phyloP scores from a whole-genome alignment of 2,113 vertebrate species.

The Podiceps cristatus region DNA sequence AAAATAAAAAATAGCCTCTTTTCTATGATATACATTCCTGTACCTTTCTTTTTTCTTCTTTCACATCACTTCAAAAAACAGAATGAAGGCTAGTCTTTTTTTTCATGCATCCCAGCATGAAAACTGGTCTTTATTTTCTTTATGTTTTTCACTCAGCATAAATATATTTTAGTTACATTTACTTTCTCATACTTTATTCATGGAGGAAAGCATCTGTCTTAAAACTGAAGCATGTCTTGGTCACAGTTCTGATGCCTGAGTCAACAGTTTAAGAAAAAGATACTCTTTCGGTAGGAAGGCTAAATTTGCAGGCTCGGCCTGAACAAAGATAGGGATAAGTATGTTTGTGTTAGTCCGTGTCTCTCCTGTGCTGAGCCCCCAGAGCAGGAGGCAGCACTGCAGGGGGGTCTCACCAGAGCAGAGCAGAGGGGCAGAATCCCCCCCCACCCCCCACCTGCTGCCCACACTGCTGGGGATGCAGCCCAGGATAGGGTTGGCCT shows the following conservation, averaged over 20 bases:
- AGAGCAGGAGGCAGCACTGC: no score
- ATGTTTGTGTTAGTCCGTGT: not conserved
- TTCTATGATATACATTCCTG: not conserved
- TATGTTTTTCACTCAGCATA: not conserved
- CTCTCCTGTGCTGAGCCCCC: no score
- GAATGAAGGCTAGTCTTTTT: not conserved
- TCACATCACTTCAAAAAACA: not conserved
- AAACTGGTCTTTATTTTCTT: not conserved
- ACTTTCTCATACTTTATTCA: not conserved
- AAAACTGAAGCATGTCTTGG: not conserved
- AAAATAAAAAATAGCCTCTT: not conserved
- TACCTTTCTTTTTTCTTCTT: not conserved
- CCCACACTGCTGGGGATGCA: no score
- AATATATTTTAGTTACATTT: not conserved
- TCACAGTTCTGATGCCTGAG: not conserved
- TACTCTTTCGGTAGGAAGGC: not conserved
- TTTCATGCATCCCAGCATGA: not conserved
- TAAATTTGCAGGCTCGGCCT: not conserved
- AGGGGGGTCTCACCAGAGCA: no score
- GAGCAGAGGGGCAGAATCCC: no score
- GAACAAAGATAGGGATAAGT: not conserved
- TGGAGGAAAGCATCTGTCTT: not conserved
- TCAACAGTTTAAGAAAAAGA: not conserved
- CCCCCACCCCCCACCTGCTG: no score
- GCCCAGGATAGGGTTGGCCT: no score